Evolutionary conservation across 1,140 invertebrate species (phyloP).

Genomic region (Popillia japonica): DNA sequence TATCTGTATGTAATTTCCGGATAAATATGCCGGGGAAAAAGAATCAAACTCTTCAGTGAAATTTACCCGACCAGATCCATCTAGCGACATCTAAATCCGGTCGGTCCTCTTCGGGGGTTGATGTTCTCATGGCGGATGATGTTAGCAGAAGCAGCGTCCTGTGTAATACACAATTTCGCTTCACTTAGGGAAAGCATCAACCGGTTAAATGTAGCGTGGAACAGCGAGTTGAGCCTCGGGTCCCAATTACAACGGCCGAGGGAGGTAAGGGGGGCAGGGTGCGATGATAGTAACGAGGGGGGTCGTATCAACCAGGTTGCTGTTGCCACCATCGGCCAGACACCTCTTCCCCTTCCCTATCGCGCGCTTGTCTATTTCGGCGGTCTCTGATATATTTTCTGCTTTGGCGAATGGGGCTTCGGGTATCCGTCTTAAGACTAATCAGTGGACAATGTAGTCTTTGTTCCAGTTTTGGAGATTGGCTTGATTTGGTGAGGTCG

Average conservation of each 20-base stretch:
- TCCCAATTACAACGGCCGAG: not conserved
- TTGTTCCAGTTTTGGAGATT: not conserved
- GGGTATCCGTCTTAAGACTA: not conserved
- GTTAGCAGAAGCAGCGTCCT: constrained; percentile 9
- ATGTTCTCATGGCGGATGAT: not conserved
- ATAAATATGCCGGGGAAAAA: not conserved
- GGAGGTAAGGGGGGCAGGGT: not conserved
- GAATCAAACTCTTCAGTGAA: not conserved
- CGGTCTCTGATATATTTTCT: not conserved
- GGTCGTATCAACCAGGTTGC: too few species aligned
- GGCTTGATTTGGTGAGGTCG: too few species aligned
- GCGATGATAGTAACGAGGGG: not conserved
- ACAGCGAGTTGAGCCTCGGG: constrained; percentile 14
- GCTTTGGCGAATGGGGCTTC: not conserved
- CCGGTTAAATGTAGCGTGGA: constrained; percentile 49
- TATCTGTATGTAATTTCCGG: too few species aligned
- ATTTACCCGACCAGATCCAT: not conserved
- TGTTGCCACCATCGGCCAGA: not conserved
- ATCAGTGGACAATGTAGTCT: not conserved
- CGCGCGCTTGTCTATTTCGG: not conserved
- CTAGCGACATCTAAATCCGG: too few species aligned
- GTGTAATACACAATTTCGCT: constrained; percentile 50
- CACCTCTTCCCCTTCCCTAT: not conserved
- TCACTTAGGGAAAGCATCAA: constrained; percentile 49
- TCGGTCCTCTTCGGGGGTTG: too few species aligned